Base-by-base conservation (phyloP, 1,140 invertebrate species). In the Drosophila nigrodunni region DNA sequence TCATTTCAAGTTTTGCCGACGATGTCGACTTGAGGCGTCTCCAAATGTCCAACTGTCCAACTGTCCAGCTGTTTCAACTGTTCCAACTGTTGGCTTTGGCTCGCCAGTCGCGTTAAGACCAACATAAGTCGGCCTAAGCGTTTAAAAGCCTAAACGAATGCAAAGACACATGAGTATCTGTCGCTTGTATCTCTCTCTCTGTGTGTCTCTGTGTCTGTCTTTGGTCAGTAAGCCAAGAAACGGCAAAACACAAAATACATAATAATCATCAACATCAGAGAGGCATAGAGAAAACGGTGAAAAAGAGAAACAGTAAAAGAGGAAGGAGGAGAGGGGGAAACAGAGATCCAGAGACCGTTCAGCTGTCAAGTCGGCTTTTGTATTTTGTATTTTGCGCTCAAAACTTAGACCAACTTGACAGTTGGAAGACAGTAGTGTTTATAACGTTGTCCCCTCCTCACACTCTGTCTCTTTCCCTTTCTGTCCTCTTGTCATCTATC, bases 391-490 rank as follows among this genome's bases (percentile, higher is more conserved):
- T 88, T 88, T 89, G 83, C 77, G 83, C 80, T 88, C 85, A 88
- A 88, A 89, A 88, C 83, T 88, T 88, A 89, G 85, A 89, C 80
- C 77, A 72, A 88, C 83, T 80, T 85, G 85, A 88, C 85, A 88
- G 85, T 85, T 89, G 85, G 85, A 88, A 88, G 85, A 89, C 85
- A 89, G 85, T 88, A 89, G 85, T 88, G 81, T 89, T 89, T 88
- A 88, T 89, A 83, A 78, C 85, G 87, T 88, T 60, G 46, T 47
- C 54, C 13, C 41, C 13, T 9, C 59, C 34, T n/a, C 25, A 2
- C 30, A 6, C 35, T 9, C 25, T 5, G 2, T 7, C 13, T 6
- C 37, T 30, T 5, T 18, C 39, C 7, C 52, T 35, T 9, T 44
- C 18, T 39, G 25, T 2, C 52, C 11, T 6, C 9, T 34, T 18